Base-by-base conservation (phyloP, 2,888 invertebrate genomes). In the Drosophila mulleri region DNA sequence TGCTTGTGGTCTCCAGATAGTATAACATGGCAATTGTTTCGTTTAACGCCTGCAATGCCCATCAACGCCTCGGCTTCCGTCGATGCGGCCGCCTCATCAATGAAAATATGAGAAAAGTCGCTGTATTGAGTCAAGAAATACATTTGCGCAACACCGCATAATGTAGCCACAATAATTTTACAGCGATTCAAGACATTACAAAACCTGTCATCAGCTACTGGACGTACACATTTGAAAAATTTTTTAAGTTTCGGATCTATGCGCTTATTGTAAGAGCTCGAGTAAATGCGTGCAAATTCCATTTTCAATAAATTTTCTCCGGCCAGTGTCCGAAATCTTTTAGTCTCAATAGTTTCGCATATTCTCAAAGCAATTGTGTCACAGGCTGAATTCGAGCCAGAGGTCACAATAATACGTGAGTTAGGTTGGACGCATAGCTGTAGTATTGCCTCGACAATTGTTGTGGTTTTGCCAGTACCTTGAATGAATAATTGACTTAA, bases 61-160 rank as follows among this genome's bases (percentile, higher is more conserved):
- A 96, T 94, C 62, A 95, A 88, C 16, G 94, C 93, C 90, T 96
- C 96, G 0, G 96, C 95, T 91, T 96, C 96, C 9, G 94, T 94
- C 0, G 95, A 94, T 85, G 96, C 96, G 0, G 96, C 96, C 39
- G 96, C 96, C 93, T 97, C 96, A 89, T 97, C 96, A 61, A 96
- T 94, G 88, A 96, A 96, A 14, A 96, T 93, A 88, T 96, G 95
- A 0, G 94, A 18, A 20, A 67, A 45, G 8, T 26, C 0, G 3
- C 3, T 6, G 1, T 1, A 1, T 16, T 0, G 0, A 6, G 16
- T 16, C 11, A 20, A 6, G 3, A 16, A 4, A 6, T 20, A 11
- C 42, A 56, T 20, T 5, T 6, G 56, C 3, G 16, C 56, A 14
- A 56, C 42, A 16, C 42, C 29, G 56, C 94, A 92, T 62, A 96